Base-by-base conservation (phyloP, 2,113 vertebrate species). In the Sorex araneus region DNA sequence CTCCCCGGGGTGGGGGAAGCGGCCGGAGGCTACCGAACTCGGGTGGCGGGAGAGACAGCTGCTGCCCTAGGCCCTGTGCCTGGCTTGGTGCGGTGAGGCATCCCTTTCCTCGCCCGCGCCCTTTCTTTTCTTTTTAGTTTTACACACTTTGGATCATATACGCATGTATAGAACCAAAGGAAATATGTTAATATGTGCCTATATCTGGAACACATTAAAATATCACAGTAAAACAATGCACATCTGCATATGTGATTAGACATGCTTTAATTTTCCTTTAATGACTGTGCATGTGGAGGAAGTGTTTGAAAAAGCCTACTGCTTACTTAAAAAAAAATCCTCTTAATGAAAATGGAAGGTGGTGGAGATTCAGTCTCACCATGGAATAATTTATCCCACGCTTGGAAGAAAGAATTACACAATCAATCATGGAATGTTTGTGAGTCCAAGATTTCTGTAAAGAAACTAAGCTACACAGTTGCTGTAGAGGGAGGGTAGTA, bases 201-300 rank as follows among this genome's bases (percentile, higher is more conserved):
- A 82, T 73, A n/a, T 96, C 95, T 96, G 96, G 95, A 96, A 95
- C 36, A 25, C 82, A 90, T 96, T 95, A 96, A 91, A 87, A 57
- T 89, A 89, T 92, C 16, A 0, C 13, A 60, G 87, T 43, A 75
- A 91, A 86, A 91, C 89, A 93, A 93, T 89, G 89, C 47, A 45
- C 74, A 94, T 97, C 93, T 95, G 95, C 92, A 95, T 96, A 92
- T 87, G 83, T 78, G 89, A 91, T 95, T 93, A 93, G 92, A 81
- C 34, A 91, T 67, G 93, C 93, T 87, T 94, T 94, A 91, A 94
- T 92, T 95, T 92, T 30, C 76, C 81, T 91, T 95, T 84, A 89
- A 91, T 89, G 93, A 69, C 30, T 90, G 25, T n/a, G 32, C n/a
- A 86, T 60, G 76, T 19, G 27, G 71, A 93, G 83, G 92, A 94